Base-by-base conservation (phyloP, 2,888 invertebrate species). In the Drosophila borborema region DNA sequence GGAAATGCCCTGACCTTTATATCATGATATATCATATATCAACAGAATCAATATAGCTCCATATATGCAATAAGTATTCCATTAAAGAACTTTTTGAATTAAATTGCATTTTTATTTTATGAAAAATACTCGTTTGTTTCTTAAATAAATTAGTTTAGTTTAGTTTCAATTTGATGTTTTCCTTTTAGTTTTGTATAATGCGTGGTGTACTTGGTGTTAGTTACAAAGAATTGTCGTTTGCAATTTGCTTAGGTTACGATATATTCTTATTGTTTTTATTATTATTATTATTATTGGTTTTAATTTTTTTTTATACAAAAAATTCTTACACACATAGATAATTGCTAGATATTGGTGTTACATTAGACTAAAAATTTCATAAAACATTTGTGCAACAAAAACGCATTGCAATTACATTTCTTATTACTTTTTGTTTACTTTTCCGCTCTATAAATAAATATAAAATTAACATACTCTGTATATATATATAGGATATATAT, bases 321-420 rank as follows among this genome's bases (percentile, higher is more conserved):
- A 70, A 53, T 55, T 58, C 89, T 83, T 80, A 64, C 65, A 77
- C 77, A 77, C 72, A 53, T 77, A 81, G 78, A 51, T 72, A 81
- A 81, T 81, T 53, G 53, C 83, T 77, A 90, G 72, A 64, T 66
- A 85, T 65, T 89, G 87, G 80, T 84, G 85, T 77, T 89, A 83
- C 55, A 89, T 89, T 89, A 86, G 74, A 72, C 87, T 85, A 70
- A 67, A 79, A 88, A 70, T 77, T 80, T 86, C 74, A 71, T 90
- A 77, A 85, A 90, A 90, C 81, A 89, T 86, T 84, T 81, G 89
- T 90, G 86, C 86, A 90, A 90, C 86, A 87, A 86, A 90, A 90
- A 90, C 77, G 77, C 77, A 86, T 86, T 86, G 91, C 86, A 76
- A 74, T 90, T 74, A 71, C 87, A 62, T 40, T 46, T 43, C 34